These are phyloP conservation scores for Panulirus ornatus DNA, from an alignment of 1,140 invertebrate species.

Conservation along the genomic window DNA sequence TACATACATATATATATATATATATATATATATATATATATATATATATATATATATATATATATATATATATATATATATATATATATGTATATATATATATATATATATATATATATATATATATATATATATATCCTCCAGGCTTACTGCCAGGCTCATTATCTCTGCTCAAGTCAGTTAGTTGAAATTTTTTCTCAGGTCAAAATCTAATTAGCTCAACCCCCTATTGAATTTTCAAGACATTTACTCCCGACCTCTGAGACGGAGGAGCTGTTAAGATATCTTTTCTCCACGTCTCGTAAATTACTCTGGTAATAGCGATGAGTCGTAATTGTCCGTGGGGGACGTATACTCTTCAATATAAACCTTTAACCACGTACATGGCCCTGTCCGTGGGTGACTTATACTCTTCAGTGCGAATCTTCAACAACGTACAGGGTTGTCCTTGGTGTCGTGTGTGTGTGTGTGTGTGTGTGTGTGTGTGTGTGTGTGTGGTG, in stretches of 20 bases:
- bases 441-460: too few relatives aligned
- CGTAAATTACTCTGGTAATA: constrained; percentile 37
- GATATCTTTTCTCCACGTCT: constrained; percentile 5
- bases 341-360: too few relatives aligned
- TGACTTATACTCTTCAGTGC: too few relatives aligned
- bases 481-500: too few relatives aligned
- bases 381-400: too few relatives aligned
- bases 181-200: constrained; percentile 47
- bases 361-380: too few relatives aligned
- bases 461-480: too few relatives aligned
- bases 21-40: constrained; percentile 21
- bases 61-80: constrained; percentile 53
- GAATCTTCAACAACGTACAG: too few relatives aligned
- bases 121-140: constrained; percentile 34
- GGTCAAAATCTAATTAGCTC: constrained; percentile 48
- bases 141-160: background rate
- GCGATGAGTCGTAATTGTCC: constrained; percentile 2
- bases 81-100: constrained; percentile 56
- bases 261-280: constrained; percentile 45
- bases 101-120: constrained; percentile 54
- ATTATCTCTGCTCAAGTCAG: constrained; percentile 16
- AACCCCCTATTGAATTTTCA: constrained; percentile 35
- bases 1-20: background rate
- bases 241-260: constrained; percentile 56
- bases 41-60: constrained; percentile 42